phyloP scores from a whole-genome alignment of 2,113 vertebrate genomes.

The Edolisoma coerulescens region DNA sequence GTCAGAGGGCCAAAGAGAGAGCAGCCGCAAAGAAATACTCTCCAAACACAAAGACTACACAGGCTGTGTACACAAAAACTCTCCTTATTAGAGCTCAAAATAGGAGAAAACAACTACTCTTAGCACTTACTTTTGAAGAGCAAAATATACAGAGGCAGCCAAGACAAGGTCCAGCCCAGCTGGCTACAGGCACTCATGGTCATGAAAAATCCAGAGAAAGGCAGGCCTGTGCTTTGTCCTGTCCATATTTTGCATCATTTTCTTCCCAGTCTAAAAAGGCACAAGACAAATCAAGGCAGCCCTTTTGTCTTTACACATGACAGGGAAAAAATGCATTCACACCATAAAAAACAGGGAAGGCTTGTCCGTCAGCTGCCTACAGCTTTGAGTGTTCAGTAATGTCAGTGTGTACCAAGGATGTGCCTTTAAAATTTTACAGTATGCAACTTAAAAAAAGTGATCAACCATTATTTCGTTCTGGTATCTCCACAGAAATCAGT shows the following conservation, averaged over 20 bases:
- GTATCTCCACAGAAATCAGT: background rate
- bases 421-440: background rate
- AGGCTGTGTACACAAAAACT: background rate
- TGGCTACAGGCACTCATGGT: background rate
- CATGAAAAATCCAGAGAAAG: background rate
- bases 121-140: background rate
- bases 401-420: background rate
- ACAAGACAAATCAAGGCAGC: background rate
- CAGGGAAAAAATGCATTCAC: background rate
- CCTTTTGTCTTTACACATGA: background rate
- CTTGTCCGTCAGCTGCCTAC: background rate
- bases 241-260: background rate
- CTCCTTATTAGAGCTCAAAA: background rate
- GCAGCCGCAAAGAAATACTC: background rate
- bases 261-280: background rate
- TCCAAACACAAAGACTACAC: background rate
- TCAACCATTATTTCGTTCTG: background rate
- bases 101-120: background rate
- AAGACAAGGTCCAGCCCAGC: background rate
- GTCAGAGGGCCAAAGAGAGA: background rate
- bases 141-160: background rate
- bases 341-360: background rate
- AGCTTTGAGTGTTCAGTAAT: background rate
- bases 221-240: background rate
- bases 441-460: background rate